Percentiles rank a stretch among this genome's conserved stretches.
Evolutionary conservation across 1,140 invertebrate species (phyloP).

Genomic region (Telenomus remus): DNA sequence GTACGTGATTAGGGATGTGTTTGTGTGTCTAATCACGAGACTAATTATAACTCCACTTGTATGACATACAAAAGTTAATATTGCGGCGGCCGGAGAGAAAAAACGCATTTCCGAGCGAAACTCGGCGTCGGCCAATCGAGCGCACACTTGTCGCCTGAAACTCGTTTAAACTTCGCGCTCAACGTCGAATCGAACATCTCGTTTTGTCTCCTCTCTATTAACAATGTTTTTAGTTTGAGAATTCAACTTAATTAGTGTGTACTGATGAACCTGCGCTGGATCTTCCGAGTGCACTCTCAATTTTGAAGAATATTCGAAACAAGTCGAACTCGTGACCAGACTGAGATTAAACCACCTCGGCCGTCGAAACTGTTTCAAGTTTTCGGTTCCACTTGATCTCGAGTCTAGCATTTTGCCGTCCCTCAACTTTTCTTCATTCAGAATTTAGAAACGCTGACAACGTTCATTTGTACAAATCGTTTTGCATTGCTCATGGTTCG

Average conservation of each 20-base stretch:
- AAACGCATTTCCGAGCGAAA: constrained; percentile 11
- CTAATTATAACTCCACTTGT: constrained; percentile 51
- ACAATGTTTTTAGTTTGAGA: constrained; percentile 18
- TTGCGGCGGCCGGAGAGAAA: constrained; percentile 11
- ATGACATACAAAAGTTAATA: constrained; percentile 40
- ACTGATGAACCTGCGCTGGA: not conserved
- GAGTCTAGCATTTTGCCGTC: too few species aligned
- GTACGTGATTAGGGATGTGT: constrained; percentile 52
- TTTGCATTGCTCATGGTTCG: too few species aligned
- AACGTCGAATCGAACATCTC: constrained; percentile 10
- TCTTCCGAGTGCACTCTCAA: not conserved
- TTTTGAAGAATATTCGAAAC: constrained; percentile 22
- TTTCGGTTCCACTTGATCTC: too few species aligned
- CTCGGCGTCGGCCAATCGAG: constrained; percentile 26
- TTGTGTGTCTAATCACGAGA: constrained; percentile 47
- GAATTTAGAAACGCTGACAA: too few species aligned
- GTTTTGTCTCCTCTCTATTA: not conserved
- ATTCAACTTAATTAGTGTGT: constrained; percentile 31
- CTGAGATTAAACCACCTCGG: not conserved
- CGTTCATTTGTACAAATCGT: too few species aligned
- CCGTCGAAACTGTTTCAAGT: too few species aligned
- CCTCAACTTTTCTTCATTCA: too few species aligned
- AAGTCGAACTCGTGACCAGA: constrained; percentile 7
- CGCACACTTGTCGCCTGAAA: constrained; percentile 15
- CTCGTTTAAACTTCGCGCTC: constrained; percentile 26